Conservation (phyloP, 1,140 invertebrate species). For the Micrasema minimum region DNA sequence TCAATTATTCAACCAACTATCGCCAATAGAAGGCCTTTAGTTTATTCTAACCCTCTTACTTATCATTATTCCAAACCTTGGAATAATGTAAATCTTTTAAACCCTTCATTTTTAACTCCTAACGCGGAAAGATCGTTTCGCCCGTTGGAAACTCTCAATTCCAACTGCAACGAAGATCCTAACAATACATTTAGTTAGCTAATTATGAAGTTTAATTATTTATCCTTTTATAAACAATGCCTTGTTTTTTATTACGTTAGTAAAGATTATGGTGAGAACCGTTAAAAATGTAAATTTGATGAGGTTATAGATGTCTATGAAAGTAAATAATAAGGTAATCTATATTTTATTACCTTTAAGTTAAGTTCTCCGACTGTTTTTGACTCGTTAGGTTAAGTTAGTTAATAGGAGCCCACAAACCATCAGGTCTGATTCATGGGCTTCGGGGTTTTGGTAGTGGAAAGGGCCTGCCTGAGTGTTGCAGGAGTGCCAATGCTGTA, state of each 20-base stretch:
- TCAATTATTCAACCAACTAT: constrained; percentile 38
- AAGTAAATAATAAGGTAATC: too few relatives aligned
- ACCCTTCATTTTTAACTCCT: constrained; percentile 26
- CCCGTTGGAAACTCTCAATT: constrained; percentile 27
- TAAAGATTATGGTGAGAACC: too few relatives aligned
- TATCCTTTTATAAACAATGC: too few relatives aligned
- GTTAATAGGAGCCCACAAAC: too few relatives aligned
- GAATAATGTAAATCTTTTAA: constrained; percentile 29
- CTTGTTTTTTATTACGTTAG: too few relatives aligned
- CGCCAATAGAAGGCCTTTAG: constrained; percentile 30
- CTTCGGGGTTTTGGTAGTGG: too few relatives aligned
- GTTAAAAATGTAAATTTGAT: too few relatives aligned
- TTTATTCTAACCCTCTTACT: constrained; percentile 35
- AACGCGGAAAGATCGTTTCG: constrained; percentile 34
- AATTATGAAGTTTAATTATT: too few relatives aligned
- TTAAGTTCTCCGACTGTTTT: background rate
- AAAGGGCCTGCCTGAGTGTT: too few relatives aligned
- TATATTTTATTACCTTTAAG: background rate
- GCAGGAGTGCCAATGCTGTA: too few relatives aligned
- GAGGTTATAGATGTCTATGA: too few relatives aligned
- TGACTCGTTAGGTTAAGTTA: constrained; percentile 23
- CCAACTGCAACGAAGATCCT: background rate
- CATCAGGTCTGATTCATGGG: too few relatives aligned
- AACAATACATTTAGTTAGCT: constrained; percentile 29
- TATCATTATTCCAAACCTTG: constrained; percentile 35